A percentile compares a stretch with the other conserved stretches of the same genome.
Evolutionary conservation across 1,140 invertebrate genomes (phyloP).

Genomic region (Luehdorfia chinensis): DNA sequence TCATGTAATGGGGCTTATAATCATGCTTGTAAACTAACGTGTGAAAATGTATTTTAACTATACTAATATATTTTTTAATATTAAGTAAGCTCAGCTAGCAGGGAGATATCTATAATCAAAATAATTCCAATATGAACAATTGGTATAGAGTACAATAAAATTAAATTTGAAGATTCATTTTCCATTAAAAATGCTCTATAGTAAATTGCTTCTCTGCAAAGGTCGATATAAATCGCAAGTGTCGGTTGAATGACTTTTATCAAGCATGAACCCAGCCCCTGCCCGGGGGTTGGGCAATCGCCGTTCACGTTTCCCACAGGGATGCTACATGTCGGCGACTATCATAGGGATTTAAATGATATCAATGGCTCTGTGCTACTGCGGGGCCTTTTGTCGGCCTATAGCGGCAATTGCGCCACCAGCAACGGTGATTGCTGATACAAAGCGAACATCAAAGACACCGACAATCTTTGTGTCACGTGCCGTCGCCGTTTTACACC

Average conservation of each 20-base stretch:
- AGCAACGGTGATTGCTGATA: constrained; percentile 46
- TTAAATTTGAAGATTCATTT: no score
- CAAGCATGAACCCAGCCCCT: background rate
- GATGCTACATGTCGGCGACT: constrained; percentile 44
- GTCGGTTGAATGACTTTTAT: constrained; percentile 12
- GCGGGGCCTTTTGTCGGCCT: constrained; percentile 54
- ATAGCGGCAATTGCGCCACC: constrained; percentile 39
- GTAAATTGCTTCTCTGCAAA: background rate
- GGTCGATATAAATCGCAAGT: constrained; percentile 7
- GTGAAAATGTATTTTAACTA: no score
- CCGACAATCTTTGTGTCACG: constrained; percentile 29
- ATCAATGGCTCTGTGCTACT: constrained; percentile 70
- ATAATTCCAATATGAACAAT: no score
- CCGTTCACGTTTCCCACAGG: constrained; percentile 37
- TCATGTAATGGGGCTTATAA: no score
- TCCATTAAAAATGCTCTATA: no score
- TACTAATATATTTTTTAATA: no score
- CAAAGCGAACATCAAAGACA: constrained; percentile 52
- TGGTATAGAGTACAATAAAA: no score
- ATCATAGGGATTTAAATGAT: constrained; percentile 68
- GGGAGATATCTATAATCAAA: no score
- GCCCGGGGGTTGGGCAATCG: constrained; percentile 10
- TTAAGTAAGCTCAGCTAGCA: no score
- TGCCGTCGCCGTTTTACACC: constrained; percentile 33
- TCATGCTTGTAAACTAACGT: no score